Base-by-base conservation (phyloP, 2,888 invertebrate genomes). In the Poecilobothrus nobilitatus region DNA sequence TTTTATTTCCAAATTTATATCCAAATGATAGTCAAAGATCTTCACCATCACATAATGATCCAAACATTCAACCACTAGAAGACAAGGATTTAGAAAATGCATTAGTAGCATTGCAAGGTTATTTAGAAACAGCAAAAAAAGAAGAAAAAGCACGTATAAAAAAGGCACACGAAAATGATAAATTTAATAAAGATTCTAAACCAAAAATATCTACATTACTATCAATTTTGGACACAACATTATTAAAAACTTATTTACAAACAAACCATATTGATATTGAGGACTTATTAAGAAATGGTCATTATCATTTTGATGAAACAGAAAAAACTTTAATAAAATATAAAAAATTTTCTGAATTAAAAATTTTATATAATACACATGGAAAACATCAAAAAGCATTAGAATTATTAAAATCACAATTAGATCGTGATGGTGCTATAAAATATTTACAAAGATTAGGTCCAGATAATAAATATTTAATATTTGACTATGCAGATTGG, bases 211-310 rank as follows among this genome's bases (percentile, higher is more conserved):
- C 87, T 71, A 87, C 89, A 73, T 82, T 93, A 37, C 81, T 97
- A 70, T 95, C 96, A 80, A 91, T 98, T 68, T 96, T 99, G 70
- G 99, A 99, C 79, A 99, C 98, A 0, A 97, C 97, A 0, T 83
- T 99, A 67, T 84, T 99, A 12, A 98, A 98, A 81, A 98, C 98
- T 78, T 99, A 98, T 83, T 85, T 99, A 70, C 92, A 94, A 88
- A 97, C 95, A 0, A 97, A 98, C 79, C 97, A 98, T 82, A 95
- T 95, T 0, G 84, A 97, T 67, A 92, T 98, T 2, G 95, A 95
- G 0, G 92, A 97, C 0, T 83, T 99, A 18, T 83, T 99, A 34
- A 88, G 98, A 1, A 83, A 95, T 21, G 94, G 97, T 81, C 91
- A 94, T 78, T 97, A 97, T 77, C 94, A 97, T 73, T 82, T 97